Percentiles rank a stretch among this genome's conserved stretches.
Evolutionary conservation across 2,888 invertebrate genomes (phyloP).

Genomic region (Polyommatus iphigenia): DNA sequence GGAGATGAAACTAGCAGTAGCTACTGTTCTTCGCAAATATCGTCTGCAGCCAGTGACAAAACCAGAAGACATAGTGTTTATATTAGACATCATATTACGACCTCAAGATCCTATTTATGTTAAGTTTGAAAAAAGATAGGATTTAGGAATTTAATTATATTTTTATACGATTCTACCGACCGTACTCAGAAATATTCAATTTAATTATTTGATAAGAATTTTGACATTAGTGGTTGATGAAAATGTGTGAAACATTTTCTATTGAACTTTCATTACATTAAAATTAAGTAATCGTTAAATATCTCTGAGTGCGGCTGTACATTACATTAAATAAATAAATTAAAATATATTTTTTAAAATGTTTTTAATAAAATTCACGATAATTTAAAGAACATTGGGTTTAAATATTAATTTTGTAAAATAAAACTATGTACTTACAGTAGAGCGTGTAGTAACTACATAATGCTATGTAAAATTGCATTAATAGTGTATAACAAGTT

Average conservation of each 20-base stretch:
- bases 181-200: neutral
- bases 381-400: too few species aligned
- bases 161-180: neutral
- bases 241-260: too few species aligned
- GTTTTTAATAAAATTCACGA: neutral
- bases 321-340: neutral
- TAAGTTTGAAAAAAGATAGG: slow-evolving; percentile 46
- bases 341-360: neutral
- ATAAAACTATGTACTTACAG: too few species aligned
- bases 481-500: neutral
- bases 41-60: slow-evolving; percentile 67
- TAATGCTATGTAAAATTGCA: neutral
- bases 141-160: neutral
- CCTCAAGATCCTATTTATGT: slow-evolving; percentile 56
- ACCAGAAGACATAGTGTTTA: slow-evolving; percentile 57
- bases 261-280: neutral
- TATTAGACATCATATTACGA: slow-evolving; percentile 58
- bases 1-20: slow-evolving; percentile 76
- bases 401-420: too few species aligned
- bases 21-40: slow-evolving; percentile 68
- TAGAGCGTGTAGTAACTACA: too few species aligned
- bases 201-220: too few species aligned
- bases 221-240: neutral
- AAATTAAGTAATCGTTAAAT: neutral
- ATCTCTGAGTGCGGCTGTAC: neutral